Evolutionary conservation across 2,888 invertebrate genomes (phyloP).

Genomic region (Plebejus melissa): DNA sequence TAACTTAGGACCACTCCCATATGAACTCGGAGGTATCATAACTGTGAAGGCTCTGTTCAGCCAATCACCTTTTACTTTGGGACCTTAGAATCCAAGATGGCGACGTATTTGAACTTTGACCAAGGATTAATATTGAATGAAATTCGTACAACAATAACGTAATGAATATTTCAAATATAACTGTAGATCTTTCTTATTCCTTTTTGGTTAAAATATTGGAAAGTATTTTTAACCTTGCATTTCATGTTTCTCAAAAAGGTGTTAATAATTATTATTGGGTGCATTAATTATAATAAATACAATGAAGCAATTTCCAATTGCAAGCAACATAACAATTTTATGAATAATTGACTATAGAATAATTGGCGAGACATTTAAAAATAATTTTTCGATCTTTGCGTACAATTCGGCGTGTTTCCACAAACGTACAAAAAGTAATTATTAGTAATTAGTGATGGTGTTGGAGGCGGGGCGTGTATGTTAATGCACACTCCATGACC

Average conservation of each 20-base stretch:
- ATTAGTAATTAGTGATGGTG: constrained; percentile 68
- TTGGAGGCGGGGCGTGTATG: constrained; percentile 71
- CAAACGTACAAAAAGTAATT: constrained; percentile 50
- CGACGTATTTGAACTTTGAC: constrained; percentile 4
- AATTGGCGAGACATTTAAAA: neutral
- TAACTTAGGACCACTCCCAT: neutral
- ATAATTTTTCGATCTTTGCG: neutral
- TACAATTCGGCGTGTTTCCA: neutral
- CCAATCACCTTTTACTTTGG: constrained; percentile 13
- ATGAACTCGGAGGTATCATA: neutral
- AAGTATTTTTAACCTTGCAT: too few relatives aligned
- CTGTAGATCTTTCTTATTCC: too few relatives aligned
- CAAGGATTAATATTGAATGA: constrained; percentile 1
- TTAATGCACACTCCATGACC: constrained; percentile 71
- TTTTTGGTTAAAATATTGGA: too few relatives aligned
- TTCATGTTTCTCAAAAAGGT: too few relatives aligned
- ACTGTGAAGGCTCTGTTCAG: neutral
- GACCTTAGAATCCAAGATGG: constrained; percentile 4
- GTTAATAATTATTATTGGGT: too few relatives aligned
- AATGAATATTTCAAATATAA: neutral
- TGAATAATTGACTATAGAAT: too few relatives aligned
- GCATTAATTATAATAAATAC: too few relatives aligned
- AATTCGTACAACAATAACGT: neutral
- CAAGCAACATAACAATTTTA: too few relatives aligned
- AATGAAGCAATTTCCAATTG: too few relatives aligned